Conservation (phyloP, 2,888 invertebrate genomes). For the Idaea dimidiata region DNA sequence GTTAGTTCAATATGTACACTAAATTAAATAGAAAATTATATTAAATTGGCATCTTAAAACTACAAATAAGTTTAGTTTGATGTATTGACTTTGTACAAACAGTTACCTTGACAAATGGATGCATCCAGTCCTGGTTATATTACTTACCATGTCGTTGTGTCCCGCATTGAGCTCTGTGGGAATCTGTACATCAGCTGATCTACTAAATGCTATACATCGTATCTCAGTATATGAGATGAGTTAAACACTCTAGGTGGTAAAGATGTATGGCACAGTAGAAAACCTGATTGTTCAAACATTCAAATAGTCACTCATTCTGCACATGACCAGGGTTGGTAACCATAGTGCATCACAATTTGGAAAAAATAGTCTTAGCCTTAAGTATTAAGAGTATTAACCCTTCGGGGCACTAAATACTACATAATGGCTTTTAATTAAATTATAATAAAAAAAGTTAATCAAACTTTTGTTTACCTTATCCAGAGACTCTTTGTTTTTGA, state of each 20-base stretch:
- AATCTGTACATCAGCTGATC: conserved; percentile 51
- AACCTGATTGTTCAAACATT: conserved; percentile 74
- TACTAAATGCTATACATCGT: conserved; percentile 40
- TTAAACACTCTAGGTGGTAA: conserved; percentile 31
- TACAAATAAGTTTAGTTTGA: background rate
- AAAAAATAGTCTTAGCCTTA: conserved; percentile 58
- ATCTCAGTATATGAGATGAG: conserved; percentile 31
- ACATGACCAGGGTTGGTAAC: conserved; percentile 46
- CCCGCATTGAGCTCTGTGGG: conserved; percentile 38
- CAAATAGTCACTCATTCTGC: conserved; percentile 75
- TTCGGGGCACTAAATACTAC: conserved; percentile 30
- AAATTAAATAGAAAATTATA: background rate
- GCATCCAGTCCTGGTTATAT: conserved; percentile 1
- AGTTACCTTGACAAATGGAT: background rate
- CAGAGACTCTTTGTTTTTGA: conserved; percentile 81
- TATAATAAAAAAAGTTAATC: conserved; percentile 64
- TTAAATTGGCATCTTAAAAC: background rate
- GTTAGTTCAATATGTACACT: background rate
- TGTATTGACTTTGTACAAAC: background rate
- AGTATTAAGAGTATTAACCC: conserved; percentile 40
- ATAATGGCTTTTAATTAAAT: conserved; percentile 34
- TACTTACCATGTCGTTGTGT: conserved; percentile 45
- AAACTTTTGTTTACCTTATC: conserved; percentile 78
- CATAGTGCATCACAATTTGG: conserved; percentile 55
- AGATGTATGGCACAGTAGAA: conserved; percentile 44